Evolutionary conservation across 2,797 vertebrate species (phyloP).

Genomic region (Hydrophis major): DNA sequence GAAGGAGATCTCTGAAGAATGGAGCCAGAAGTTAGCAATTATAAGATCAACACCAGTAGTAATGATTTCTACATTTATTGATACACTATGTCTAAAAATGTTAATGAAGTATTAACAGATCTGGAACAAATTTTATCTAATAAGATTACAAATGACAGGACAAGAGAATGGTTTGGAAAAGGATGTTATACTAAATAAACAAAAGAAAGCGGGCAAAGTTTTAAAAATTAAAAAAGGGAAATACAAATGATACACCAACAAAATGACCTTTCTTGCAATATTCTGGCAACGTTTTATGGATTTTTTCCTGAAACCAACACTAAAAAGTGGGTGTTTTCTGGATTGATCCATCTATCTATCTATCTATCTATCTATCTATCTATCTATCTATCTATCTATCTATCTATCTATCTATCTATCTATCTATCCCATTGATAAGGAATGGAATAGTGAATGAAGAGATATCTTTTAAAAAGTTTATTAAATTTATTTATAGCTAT

Average conservation of each 20-base stretch:
- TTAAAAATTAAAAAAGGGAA: neutral
- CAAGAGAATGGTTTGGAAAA: neutral
- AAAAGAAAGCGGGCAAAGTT: neutral
- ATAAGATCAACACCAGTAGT: neutral
- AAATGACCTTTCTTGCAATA: neutral
- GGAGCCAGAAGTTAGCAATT: neutral
- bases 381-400: too few relatives aligned
- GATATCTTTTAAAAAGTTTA: neutral
- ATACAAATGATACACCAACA: neutral
- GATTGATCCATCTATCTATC: too few relatives aligned
- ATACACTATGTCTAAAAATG: neutral
- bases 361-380: too few relatives aligned
- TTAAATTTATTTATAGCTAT: neutral
- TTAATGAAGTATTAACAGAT: neutral
- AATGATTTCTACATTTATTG: neutral
- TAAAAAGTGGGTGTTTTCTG: neutral
- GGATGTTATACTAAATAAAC: neutral
- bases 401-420: too few relatives aligned
- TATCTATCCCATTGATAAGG: neutral
- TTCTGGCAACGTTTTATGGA: neutral
- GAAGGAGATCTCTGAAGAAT: neutral
- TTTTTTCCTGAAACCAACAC: neutral
- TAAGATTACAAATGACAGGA: neutral
- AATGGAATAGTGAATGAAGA: neutral
- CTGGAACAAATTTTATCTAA: neutral